Evolutionary conservation across 1,140 invertebrate genomes (phyloP).

Genomic region (Reticulitermes speratus): DNA sequence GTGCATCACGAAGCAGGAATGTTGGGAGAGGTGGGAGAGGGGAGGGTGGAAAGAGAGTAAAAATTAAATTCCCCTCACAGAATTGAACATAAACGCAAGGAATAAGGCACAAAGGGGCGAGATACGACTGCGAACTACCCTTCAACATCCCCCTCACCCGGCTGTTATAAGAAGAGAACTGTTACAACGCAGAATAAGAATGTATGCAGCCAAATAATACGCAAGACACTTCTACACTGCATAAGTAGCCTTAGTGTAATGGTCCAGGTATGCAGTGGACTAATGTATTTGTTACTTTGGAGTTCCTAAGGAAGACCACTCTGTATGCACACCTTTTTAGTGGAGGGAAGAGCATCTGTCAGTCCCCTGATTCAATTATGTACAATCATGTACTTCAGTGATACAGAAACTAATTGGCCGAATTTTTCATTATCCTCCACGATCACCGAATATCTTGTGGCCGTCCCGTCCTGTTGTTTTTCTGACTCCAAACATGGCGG

Average conservation of each 20-base stretch:
- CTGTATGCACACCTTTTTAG: too few species aligned
- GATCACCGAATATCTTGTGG: too few species aligned
- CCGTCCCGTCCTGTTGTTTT: too few species aligned
- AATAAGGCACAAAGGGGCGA: not conserved
- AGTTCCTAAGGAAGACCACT: too few species aligned
- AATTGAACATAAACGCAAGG: constrained; percentile 23
- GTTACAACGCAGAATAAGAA: not conserved
- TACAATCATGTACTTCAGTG: too few species aligned
- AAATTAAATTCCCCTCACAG: constrained; percentile 35
- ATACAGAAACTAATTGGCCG: too few species aligned
- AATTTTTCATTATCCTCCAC: too few species aligned
- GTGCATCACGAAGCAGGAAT: constrained; percentile 44
- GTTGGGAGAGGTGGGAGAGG: constrained; percentile 23
- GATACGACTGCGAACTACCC: not conserved
- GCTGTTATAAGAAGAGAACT: not conserved
- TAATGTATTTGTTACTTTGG: too few species aligned
- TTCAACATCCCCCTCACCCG: not conserved
- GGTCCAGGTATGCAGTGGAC: too few species aligned
- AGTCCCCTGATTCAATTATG: too few species aligned
- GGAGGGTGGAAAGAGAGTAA: constrained; percentile 39
- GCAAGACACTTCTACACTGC: not conserved
- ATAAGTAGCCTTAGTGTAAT: not conserved
- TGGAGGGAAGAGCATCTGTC: too few species aligned
- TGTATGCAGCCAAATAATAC: not conserved
- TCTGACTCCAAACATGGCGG: too few species aligned